Percentiles rank a stretch among this genome's conserved stretches.
These are phyloP conservation scores for Carpatolechia fugitivella DNA, from an alignment of 2,888 invertebrate species.

Conservation along the genomic window DNA sequence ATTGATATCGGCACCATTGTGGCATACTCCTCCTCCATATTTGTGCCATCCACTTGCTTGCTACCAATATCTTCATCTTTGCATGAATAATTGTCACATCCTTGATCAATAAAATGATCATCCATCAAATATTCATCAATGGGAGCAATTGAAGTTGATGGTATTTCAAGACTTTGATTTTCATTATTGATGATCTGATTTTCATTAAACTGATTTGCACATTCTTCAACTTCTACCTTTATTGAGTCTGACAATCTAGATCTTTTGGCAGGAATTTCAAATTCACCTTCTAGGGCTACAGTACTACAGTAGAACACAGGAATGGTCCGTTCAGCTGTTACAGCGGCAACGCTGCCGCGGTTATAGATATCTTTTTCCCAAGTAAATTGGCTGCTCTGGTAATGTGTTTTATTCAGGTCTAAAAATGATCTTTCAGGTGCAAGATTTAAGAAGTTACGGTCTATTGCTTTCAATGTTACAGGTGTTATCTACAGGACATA, in stretches of 20 bases:
- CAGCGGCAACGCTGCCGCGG: constrained; percentile 31
- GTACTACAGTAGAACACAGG: constrained; percentile 49
- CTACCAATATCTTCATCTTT: constrained; percentile 20
- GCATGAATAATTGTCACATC: constrained; percentile 25
- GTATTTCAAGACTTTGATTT: constrained; percentile 10
- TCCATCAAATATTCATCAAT: constrained; percentile 32
- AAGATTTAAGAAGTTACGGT: constrained; percentile 40
- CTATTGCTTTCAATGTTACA: constrained; percentile 39
- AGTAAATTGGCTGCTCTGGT: constrained; percentile 49
- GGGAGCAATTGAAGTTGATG: constrained; percentile 17
- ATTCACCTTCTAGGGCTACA: constrained; percentile 39
- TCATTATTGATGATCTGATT: background rate
- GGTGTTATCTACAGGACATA: constrained; percentile 51
- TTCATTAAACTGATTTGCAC: constrained; percentile 26
- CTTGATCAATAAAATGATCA: constrained; percentile 21
- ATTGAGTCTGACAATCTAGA: constrained; percentile 8
- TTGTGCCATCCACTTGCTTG: constrained; percentile 47
- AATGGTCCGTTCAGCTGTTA: constrained; percentile 32
- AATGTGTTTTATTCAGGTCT: constrained; percentile 38
- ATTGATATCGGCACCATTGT: constrained; percentile 52
- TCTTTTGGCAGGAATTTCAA: constrained; percentile 29
- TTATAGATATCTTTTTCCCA: constrained; percentile 42
- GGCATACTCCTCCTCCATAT: constrained; percentile 61
- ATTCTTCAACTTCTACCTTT: constrained; percentile 22
- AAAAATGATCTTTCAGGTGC: constrained; percentile 48